Evolutionary conservation across 2,888 invertebrate species (phyloP).

Genomic region (Amiota minor): DNA sequence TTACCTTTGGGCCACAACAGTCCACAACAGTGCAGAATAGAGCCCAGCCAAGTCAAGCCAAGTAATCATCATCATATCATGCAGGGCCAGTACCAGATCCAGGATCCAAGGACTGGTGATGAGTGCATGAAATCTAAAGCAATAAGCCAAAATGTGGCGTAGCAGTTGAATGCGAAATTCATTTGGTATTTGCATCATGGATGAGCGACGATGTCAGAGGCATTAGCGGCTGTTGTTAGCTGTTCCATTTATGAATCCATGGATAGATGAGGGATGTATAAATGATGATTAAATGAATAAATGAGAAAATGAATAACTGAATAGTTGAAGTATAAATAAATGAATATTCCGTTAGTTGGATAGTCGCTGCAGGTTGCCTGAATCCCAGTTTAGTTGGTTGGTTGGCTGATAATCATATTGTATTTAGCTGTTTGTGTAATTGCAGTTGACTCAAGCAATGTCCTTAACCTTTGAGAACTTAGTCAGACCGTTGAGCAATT

Average conservation of each 20-base stretch:
- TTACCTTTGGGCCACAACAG: conserved; percentile 19
- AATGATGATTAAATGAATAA: not conserved
- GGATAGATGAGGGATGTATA: no score
- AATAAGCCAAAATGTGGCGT: no score
- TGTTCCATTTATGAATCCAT: no score
- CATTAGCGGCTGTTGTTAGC: no score
- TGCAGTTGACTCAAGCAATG: not conserved
- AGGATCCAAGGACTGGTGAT: not conserved
- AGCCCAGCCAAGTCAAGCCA: not conserved
- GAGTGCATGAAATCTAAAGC: not conserved
- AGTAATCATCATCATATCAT: not conserved
- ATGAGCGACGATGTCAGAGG: no score
- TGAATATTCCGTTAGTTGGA: not conserved
- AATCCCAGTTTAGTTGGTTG: not conserved
- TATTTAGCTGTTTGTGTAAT: conserved; percentile 5
- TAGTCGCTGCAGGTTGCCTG: not conserved
- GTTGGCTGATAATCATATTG: not conserved
- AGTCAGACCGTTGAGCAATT: no score
- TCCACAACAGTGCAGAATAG: not conserved
- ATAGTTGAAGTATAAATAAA: not conserved
- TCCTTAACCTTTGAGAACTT: no score
- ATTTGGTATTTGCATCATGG: no score
- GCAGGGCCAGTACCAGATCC: not conserved
- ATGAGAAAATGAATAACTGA: conserved; percentile 14
- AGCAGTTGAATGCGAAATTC: no score